phyloP scores from a whole-genome alignment of 2,888 invertebrate species.

The Andrena chrysosceles region DNA sequence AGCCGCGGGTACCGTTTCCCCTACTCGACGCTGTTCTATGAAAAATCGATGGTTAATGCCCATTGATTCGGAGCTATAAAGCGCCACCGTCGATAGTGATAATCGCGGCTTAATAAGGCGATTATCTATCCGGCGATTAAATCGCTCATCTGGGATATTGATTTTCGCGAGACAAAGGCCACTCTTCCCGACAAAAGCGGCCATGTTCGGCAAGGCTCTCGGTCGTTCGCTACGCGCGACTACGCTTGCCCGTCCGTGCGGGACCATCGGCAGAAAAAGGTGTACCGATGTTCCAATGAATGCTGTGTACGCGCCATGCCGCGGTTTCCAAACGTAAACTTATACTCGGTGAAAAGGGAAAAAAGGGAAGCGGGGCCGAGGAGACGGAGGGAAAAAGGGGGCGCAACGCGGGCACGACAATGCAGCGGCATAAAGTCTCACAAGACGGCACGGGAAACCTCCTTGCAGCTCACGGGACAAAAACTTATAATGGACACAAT shows the following conservation, averaged over 20 bases:
- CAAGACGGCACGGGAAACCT: constrained; percentile 68
- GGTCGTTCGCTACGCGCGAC: constrained; percentile 69
- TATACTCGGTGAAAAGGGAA: constrained; percentile 70
- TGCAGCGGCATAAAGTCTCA: constrained; percentile 68
- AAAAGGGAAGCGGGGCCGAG: constrained; percentile 20
- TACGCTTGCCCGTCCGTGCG: constrained; percentile 70
- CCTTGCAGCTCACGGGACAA: constrained; percentile 67
- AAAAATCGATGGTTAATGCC: neutral
- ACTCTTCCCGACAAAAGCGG: constrained; percentile 47
- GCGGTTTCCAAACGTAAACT: constrained; percentile 78
- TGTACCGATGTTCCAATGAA: constrained; percentile 71
- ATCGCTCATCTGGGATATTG: constrained; percentile 61
- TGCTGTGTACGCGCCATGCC: constrained; percentile 63
- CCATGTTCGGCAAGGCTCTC: constrained; percentile 49
- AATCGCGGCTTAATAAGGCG: constrained; percentile 51
- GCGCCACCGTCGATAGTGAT: constrained; percentile 21
- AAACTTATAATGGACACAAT: constrained; percentile 78
- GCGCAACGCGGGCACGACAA: constrained; percentile 62
- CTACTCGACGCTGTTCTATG: neutral
- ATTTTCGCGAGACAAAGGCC: constrained; percentile 56
- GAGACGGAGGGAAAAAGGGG: constrained; percentile 35
- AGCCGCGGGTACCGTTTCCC: neutral
- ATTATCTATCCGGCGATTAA: constrained; percentile 54
- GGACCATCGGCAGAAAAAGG: constrained; percentile 69
- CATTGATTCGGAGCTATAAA: neutral